phyloP scores from a whole-genome alignment of 2,888 invertebrate species.

The Cosmopolites sordidus region DNA sequence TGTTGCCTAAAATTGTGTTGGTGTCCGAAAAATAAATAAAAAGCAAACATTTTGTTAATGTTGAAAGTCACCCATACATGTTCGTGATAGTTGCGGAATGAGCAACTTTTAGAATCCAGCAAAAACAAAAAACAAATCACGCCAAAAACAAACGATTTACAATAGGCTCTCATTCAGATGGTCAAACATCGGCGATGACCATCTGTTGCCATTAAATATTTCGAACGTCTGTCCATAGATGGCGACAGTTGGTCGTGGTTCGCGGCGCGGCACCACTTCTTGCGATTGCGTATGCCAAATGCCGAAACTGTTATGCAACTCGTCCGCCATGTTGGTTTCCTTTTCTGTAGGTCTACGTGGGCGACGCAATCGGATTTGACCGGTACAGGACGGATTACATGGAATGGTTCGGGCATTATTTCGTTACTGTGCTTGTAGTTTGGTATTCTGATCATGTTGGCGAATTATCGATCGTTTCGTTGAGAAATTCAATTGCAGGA shows the following conservation, averaged over 20 bases:
- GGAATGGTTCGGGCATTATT: background rate
- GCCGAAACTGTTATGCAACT: constrained; percentile 18
- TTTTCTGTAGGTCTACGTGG: constrained; percentile 30
- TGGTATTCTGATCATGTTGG: no score
- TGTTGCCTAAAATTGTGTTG: no score
- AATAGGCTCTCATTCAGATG: background rate
- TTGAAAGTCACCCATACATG: no score
- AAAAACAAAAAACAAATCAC: no score
- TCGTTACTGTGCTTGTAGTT: no score
- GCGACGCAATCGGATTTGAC: constrained; percentile 30
- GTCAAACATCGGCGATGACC: background rate
- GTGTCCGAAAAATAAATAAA: no score
- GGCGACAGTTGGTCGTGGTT: constrained; percentile 16
- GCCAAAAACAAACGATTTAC: no score
- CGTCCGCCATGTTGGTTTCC: constrained; percentile 28
- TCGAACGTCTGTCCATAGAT: constrained; percentile 12
- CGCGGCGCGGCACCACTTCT: background rate
- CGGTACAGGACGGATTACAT: constrained; percentile 6
- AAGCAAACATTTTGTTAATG: no score
- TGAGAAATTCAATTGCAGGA: no score
- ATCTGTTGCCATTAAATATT: background rate
- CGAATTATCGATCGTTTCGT: no score
- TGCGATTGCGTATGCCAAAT: constrained; percentile 15
- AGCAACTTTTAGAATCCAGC: no score
- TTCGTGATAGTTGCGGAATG: no score